phyloP scores from a whole-genome alignment of 2,797 vertebrate genomes.

The Nyctibius grandis region DNA sequence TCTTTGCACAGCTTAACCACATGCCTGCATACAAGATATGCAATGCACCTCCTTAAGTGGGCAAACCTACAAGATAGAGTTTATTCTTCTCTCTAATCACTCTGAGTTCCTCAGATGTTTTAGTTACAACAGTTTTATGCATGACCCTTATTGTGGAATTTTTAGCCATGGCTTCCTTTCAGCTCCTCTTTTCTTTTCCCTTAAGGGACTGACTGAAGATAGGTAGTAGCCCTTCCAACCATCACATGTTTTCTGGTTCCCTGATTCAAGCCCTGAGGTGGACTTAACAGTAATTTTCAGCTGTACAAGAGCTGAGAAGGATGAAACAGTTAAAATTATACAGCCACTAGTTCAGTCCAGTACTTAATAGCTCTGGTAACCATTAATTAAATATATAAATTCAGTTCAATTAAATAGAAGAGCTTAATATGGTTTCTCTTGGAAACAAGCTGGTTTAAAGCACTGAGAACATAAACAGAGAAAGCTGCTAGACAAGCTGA shows the following conservation, averaged over 20 bases:
- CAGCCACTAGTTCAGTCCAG: neutral
- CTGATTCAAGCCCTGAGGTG: neutral
- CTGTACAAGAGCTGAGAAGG: neutral
- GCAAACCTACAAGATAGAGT: neutral
- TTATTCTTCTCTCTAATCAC: neutral
- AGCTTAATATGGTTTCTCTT: conserved; percentile 47
- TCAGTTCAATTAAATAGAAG: conserved; percentile 16
- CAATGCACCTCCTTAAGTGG: neutral
- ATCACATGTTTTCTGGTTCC: neutral
- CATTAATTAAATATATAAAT: conserved; percentile 16
- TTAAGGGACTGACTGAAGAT: neutral
- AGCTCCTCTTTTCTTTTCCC: neutral
- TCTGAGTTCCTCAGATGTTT: neutral
- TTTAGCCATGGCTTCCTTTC: neutral
- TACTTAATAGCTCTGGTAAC: conserved; percentile 34
- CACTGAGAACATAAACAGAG: conserved; percentile 33
- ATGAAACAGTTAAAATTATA: neutral
- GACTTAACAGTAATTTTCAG: neutral
- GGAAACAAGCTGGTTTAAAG: conserved; percentile 27
- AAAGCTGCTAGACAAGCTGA: conserved; percentile 11
- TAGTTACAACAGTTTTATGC: neutral
- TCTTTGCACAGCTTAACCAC: neutral
- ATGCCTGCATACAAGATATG: neutral
- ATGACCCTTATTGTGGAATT: neutral
- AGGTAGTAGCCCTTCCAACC: neutral